Percentiles rank a stretch among this genome's conserved stretches.
Conservation (phyloP, 2,113 vertebrate genomes). For the Abramis brama region DNA sequence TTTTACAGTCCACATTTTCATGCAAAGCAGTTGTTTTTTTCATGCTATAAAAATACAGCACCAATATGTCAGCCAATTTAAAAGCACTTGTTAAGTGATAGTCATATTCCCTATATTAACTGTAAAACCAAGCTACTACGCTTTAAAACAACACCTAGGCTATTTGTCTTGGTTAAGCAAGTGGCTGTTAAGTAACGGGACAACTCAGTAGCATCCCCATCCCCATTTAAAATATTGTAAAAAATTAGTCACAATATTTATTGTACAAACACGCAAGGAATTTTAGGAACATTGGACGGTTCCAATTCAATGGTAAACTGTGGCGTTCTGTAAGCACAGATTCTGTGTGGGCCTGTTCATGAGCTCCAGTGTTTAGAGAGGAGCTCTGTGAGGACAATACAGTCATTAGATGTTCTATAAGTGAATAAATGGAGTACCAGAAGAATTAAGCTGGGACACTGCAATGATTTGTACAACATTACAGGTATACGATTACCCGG, state of each 20-base stretch:
- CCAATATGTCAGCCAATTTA: too few species aligned
- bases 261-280: neutral
- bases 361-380: neutral
- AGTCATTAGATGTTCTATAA: neutral
- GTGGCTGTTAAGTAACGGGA: too few species aligned
- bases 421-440: neutral
- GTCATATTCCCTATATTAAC: too few species aligned
- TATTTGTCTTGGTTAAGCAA: too few species aligned
- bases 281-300: neutral
- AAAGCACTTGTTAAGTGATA: too few species aligned
- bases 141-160: too few species aligned
- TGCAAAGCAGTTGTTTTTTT: too few species aligned
- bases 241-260: constrained; percentile 12
- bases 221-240: neutral
- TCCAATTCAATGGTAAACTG: neutral
- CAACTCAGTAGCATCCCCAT: too few species aligned
- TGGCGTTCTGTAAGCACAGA: neutral
- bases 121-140: too few species aligned
- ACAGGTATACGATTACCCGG: neutral
- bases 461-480: constrained; percentile 2
- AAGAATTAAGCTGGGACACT: neutral
- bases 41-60: too few species aligned
- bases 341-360: neutral
- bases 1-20: too few species aligned
- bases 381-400: neutral